A percentile compares a stretch with the other conserved stretches of the same genome.
Conservation (phyloP, 2,797 vertebrate species). For the Lagothrix lagotricha region DNA sequence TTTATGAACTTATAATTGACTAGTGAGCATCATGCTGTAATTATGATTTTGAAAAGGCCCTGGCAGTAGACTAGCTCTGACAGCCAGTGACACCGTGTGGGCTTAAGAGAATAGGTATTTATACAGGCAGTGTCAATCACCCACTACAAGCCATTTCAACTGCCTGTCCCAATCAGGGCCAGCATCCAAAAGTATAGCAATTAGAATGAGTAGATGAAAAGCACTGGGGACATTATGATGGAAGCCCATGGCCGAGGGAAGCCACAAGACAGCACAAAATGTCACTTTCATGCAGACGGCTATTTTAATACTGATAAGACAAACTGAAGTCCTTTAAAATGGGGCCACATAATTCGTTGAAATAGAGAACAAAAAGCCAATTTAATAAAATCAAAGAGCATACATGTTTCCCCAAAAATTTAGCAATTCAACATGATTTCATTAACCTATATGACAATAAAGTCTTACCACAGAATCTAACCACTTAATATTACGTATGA, state of each 20-base stretch:
- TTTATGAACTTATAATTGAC: constrained; percentile 63
- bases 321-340: constrained; percentile 34
- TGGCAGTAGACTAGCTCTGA: constrained; percentile 59
- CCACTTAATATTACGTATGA: not conserved
- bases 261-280: constrained; percentile 50
- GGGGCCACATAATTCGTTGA: not conserved
- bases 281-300: constrained; percentile 31
- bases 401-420: constrained; percentile 18
- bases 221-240: not conserved
- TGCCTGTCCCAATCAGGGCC: constrained; percentile 53
- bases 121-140: constrained; percentile 59
- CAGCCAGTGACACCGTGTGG: constrained; percentile 57
- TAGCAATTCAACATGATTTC: not conserved
- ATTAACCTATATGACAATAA: not conserved
- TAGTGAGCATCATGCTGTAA: constrained; percentile 62
- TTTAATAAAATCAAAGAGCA: constrained; percentile 40
- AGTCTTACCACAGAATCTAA: not conserved
- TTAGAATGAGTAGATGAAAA: constrained; percentile 63
- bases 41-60: constrained; percentile 64
- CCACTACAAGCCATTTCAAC: constrained; percentile 47
- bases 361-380: constrained; percentile 16
- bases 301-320: constrained; percentile 37
- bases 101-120: constrained; percentile 72
- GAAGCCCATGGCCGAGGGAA: constrained; percentile 29
- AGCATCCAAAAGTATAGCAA: constrained; percentile 59